Evolutionary conservation across 1,140 invertebrate genomes (phyloP), one percentile per base, ranked within the genome.

Genomic region (Drosophila sp.): DNA sequence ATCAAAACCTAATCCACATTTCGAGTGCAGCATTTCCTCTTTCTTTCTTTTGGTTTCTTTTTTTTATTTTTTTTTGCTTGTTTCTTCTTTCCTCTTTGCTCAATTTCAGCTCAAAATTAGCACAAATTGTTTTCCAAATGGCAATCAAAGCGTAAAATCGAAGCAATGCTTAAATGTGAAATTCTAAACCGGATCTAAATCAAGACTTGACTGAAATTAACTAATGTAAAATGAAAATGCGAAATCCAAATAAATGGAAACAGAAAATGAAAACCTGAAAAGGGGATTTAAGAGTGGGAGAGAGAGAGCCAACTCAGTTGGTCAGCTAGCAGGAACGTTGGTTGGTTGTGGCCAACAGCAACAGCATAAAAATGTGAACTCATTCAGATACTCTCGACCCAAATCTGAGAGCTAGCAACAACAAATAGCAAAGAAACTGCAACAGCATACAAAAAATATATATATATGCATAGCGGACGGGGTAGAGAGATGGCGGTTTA

Each of bases 141-240:
- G 47, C 44, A 69, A 66, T 60, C 58, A 50, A 70, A 57, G 72
- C 68, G 56, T 79, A 62, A 27, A 47, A 60, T 38, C 54, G 55
- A 58, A 25, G 30, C 25, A 50, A 64, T 66, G 75, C 60, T 54
- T 62, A 66, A 66, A 50, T 40, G 8, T 10, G 32, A 50, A 70
- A 64, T 60, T 32, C 33, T 60, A 50, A 50, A 50, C 44, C 44
- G 32, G 56, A 71, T 44, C 62, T 47, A 50, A 72, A 63, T 60
- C 23, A 8, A 41, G 41, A 23, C 8, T 55, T 35, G 35, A 32
- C 23, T 50, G 55, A n/a, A 30, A 33, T 61, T 60, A 66, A 23
- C 33, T 38, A 75, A 78, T 74, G 68, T 50, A 63, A 60, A 66
- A 63, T 23, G 33, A 57, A 82, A 89, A 80, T 79, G 76, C 79